Evolutionary conservation across 1,140 invertebrate species (phyloP).

Genomic region (Eufriesea mexicana): DNA sequence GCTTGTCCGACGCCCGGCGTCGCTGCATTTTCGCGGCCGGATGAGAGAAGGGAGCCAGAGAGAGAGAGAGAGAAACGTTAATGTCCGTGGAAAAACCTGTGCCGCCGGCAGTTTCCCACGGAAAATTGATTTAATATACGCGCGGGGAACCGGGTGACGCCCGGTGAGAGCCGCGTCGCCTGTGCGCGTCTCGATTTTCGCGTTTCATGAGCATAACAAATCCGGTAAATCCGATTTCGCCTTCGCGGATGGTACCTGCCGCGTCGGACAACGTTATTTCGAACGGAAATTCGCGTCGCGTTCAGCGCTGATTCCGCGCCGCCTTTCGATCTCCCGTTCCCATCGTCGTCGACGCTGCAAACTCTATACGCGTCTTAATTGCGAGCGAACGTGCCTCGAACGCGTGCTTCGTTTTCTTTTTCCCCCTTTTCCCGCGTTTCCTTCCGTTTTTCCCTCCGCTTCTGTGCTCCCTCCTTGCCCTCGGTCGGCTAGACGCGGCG

Average conservation of each 20-base stretch:
- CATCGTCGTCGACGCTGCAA: background rate
- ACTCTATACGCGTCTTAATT: constrained; percentile 30
- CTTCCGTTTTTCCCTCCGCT: too few relatives aligned
- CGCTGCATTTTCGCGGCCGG: background rate
- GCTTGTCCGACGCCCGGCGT: background rate
- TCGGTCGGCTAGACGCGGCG: background rate
- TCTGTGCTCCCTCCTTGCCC: too few relatives aligned
- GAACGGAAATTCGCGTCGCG: constrained; percentile 33
- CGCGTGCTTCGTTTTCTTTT: background rate
- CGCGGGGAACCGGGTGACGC: constrained; percentile 19
- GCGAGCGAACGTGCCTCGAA: constrained; percentile 15
- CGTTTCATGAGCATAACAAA: constrained; percentile 48
- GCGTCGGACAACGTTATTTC: constrained; percentile 34
- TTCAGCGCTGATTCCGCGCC: constrained; percentile 27
- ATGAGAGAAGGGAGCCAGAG: background rate
- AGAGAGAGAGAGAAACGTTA: constrained; percentile 9
- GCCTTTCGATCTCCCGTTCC: background rate
- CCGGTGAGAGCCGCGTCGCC: background rate
- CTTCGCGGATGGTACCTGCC: constrained; percentile 19
- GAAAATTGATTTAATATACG: constrained; percentile 46
- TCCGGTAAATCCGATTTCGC: constrained; percentile 45
- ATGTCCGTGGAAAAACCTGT: constrained; percentile 30
- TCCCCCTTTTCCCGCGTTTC: background rate
- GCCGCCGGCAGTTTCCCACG: constrained; percentile 24
- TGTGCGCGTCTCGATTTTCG: constrained; percentile 39